Evolutionary conservation across 30 jellyfish, hydroid and myxozoan species (phyloP), one percentile per base, ranked within the genome.

Genomic region (Cassiopea andromeda): DNA sequence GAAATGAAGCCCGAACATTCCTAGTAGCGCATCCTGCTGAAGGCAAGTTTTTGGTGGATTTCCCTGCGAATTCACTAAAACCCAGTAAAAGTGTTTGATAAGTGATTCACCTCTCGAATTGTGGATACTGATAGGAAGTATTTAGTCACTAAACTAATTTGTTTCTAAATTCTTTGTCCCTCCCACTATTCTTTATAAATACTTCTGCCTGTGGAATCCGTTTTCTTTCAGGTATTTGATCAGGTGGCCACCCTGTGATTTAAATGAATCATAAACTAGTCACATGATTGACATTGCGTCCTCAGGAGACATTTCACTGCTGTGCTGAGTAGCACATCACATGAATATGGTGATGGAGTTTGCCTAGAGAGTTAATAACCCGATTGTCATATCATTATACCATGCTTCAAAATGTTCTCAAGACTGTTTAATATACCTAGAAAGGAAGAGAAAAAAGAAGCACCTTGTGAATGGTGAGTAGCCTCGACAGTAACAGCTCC

Each of bases 391-490:
- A 74, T 61, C 71, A 5, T 18, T 4, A 73, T 54, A 61, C 71
- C 87, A 87, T 87, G 94, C 27, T 76, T 75, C 85, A 74, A 17
- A 46, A 89, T 89, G 97, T 89, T 89, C 46, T 89, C 97, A 2
- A 80, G 97, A 82, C 58, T 89, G 27, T 89, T 89, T 80, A 48
- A 82, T 19, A 50, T 73, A 57, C 97, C 81, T 27, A 89, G 81
- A 50, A 72, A 61, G 66, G 97, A 89, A 60, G 97, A 81, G 71
- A 89, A 89, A 80, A 89, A 89, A 66, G 97, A 89, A 61, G 48
- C 13, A 43, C 85, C 92, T 66, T 89, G 92, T 69, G 92, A 81
- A 71, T 89, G 97, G 97, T 89, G 48, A 72, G 97, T 64, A 18
- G 5, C 8, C 27, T 2, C 9, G 1, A 54, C 0, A 54, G 64